Evolutionary conservation across 2,888 invertebrate genomes (phyloP).

Genomic region (Cyclophora punctaria): DNA sequence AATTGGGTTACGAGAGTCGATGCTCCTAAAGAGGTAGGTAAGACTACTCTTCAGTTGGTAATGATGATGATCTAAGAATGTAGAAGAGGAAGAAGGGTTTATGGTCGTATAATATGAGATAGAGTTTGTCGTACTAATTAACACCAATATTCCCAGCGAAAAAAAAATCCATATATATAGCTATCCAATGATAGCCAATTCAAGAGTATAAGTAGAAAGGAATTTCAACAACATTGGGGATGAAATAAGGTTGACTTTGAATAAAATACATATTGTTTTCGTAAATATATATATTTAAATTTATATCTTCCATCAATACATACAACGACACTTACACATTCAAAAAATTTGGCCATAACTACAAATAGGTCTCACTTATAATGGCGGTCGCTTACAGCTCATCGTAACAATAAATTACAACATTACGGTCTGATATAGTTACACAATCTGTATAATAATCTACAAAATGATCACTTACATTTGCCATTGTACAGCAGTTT

Average conservation of each 20-base stretch:
- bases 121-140: no score
- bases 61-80: no score
- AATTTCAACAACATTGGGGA: background rate
- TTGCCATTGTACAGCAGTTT: background rate
- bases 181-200: no score
- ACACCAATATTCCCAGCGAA: no score
- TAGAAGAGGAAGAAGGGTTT: no score
- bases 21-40: no score
- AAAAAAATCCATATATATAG: no score
- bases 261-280: slow-evolving; percentile 52
- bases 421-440: slow-evolving; percentile 10
- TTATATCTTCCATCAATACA: slow-evolving; percentile 77
- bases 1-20: no score
- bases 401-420: slow-evolving; percentile 14
- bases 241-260: background rate
- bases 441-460: slow-evolving; percentile 1
- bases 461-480: background rate
- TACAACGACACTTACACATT: slow-evolving; percentile 68
- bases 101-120: no score
- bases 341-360: slow-evolving; percentile 60
- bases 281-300: slow-evolving; percentile 76
- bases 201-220: no score
- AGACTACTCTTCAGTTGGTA: no score
- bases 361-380: slow-evolving; percentile 55
- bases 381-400: slow-evolving; percentile 44